phyloP scores from a whole-genome alignment of 2,113 vertebrate genomes.

The Circaetus gallicus region DNA sequence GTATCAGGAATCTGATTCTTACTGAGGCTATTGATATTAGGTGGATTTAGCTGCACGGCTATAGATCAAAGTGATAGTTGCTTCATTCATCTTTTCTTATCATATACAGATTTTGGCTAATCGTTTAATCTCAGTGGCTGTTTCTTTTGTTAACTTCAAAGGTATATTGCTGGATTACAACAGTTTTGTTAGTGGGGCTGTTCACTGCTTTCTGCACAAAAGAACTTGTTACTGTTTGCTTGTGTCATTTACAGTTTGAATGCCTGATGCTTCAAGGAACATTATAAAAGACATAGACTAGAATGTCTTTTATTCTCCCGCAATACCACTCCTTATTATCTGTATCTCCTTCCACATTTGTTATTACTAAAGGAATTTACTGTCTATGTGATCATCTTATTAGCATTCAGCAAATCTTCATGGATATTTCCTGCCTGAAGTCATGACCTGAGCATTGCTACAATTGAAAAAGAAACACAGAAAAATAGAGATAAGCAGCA shows the following conservation, averaged over 20 bases:
- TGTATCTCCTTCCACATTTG: background rate
- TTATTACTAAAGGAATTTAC: background rate
- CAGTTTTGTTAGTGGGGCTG: background rate
- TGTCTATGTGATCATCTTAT: background rate
- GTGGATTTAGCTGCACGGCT: background rate
- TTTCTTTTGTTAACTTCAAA: background rate
- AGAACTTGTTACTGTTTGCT: background rate
- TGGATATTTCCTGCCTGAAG: background rate
- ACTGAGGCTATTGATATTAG: background rate
- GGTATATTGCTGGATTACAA: background rate
- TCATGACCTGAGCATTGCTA: background rate
- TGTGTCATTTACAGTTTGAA: background rate
- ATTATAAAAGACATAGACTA: background rate
- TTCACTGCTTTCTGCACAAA: background rate
- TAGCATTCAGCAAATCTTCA: background rate
- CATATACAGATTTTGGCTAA: background rate
- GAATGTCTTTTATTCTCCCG: background rate
- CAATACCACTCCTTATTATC: background rate
- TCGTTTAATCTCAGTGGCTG: background rate
- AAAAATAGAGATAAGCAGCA: background rate
- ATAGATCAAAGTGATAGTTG: background rate
- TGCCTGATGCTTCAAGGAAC: background rate
- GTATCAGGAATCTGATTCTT: background rate
- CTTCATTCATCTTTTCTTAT: background rate
- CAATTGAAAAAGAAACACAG: background rate